phyloP scores from a whole-genome alignment of 1,140 invertebrate species.

The Probaryconus sp. region DNA sequence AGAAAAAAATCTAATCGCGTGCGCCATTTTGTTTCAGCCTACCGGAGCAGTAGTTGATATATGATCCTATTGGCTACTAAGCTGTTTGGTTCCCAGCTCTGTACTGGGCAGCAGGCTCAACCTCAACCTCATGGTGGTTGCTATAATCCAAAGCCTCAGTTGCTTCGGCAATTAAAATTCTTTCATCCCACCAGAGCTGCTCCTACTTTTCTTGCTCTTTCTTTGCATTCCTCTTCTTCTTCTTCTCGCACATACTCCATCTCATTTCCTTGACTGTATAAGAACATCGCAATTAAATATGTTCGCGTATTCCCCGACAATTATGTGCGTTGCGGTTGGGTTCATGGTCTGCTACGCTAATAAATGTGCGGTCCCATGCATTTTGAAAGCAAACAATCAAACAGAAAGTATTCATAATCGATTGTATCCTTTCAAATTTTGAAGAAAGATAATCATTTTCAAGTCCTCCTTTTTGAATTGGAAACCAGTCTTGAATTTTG shows the following conservation, averaged over 20 bases:
- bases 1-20: conserved; percentile 69
- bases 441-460: too few species aligned
- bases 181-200: conserved; percentile 70
- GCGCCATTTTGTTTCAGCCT: conserved; percentile 76
- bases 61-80: conserved; percentile 78
- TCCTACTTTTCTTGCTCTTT: conserved; percentile 62
- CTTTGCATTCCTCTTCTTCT: conserved; percentile 36
- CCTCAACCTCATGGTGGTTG: conserved; percentile 71
- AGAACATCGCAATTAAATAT: conserved; percentile 54
- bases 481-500: too few species aligned
- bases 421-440: too few species aligned
- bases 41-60: conserved; percentile 76
- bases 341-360: conserved; percentile 46
- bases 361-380: conserved; percentile 17
- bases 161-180: conserved; percentile 77
- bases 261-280: conserved; percentile 34
- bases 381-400: neutral
- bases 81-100: conserved; percentile 71
- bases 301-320: conserved; percentile 36
- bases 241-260: conserved; percentile 32
- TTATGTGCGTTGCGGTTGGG: conserved; percentile 29
- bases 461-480: too few species aligned
- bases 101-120: conserved; percentile 70
- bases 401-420: conserved; percentile 9
- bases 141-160: conserved; percentile 66